Evolutionary conservation across 2,113 vertebrate genomes (phyloP).

Genomic region (Atrichornis clamosus): DNA sequence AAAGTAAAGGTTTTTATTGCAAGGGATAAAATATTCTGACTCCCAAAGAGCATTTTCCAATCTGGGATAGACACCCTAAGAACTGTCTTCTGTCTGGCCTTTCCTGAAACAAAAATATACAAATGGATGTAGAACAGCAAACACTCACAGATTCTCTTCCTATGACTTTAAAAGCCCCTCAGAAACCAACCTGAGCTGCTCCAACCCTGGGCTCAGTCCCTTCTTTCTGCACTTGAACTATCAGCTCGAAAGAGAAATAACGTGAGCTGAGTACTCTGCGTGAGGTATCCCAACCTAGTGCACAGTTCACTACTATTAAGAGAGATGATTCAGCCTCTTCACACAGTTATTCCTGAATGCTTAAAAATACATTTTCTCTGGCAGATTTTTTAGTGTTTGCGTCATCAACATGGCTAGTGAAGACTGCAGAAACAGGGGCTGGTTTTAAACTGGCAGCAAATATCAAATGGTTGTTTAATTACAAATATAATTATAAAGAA

Average conservation of each 20-base stretch:
- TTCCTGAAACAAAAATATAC: neutral
- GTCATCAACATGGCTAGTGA: neutral
- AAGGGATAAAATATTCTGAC: neutral
- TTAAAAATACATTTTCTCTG: slow-evolving; percentile 17
- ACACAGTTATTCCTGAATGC: neutral
- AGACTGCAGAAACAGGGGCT: neutral
- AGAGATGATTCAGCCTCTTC: slow-evolving; percentile 29
- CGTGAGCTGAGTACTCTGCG: fast-evolving
- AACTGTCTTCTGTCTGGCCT: neutral
- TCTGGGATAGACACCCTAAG: neutral
- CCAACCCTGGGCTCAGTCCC: neutral
- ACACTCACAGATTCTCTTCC: neutral
- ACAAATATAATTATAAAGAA: neutral
- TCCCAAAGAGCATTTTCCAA: neutral
- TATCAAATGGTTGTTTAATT: neutral
- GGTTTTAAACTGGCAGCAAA: neutral
- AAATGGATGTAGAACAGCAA: neutral
- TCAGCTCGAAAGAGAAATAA: neutral
- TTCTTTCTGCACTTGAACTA: neutral
- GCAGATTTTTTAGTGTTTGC: neutral
- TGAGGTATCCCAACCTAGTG: neutral
- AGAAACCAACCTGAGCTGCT: neutral
- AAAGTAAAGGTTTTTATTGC: neutral
- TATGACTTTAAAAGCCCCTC: neutral
- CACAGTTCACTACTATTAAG: neutral